Evolutionary conservation across 2,113 vertebrate species (phyloP).

Genomic region (Dromiciops gliroides): DNA sequence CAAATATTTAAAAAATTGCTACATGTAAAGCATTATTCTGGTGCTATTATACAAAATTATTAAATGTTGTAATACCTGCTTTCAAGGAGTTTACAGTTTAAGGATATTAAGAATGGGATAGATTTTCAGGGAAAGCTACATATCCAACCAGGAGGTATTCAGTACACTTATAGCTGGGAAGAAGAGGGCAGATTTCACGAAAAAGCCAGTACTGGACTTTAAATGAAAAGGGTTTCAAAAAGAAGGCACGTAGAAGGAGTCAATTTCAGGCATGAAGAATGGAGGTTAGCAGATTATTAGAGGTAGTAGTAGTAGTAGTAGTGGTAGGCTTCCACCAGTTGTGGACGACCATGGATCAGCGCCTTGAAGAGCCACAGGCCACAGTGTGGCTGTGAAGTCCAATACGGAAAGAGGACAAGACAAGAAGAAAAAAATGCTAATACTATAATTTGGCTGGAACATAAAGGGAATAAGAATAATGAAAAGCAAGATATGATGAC

Average conservation of each 20-base stretch:
- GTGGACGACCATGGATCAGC: no score
- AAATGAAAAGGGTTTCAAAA: neutral
- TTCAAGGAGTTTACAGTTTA: neutral
- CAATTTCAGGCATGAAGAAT: neutral
- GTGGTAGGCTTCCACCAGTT: no score
- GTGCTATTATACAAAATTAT: neutral
- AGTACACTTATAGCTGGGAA: no score
- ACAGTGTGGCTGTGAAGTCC: no score
- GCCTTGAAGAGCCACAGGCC: no score
- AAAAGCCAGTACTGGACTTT: neutral
- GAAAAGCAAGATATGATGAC: neutral
- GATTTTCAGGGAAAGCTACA: neutral
- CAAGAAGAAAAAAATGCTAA: neutral
- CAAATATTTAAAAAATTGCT: neutral
- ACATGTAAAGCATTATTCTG: neutral
- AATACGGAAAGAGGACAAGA: neutral
- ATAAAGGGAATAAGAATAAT: neutral
- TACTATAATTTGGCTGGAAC: neutral
- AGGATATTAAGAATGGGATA: neutral
- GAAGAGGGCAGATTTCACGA: neutral
- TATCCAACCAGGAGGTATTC: neutral
- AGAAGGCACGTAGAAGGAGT: neutral
- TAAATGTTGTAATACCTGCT: neutral
- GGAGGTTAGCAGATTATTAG: neutral
- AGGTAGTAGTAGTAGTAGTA: no score